Conservation (phyloP, 2,797 vertebrate genomes). For the Leuciscus waleckii region DNA sequence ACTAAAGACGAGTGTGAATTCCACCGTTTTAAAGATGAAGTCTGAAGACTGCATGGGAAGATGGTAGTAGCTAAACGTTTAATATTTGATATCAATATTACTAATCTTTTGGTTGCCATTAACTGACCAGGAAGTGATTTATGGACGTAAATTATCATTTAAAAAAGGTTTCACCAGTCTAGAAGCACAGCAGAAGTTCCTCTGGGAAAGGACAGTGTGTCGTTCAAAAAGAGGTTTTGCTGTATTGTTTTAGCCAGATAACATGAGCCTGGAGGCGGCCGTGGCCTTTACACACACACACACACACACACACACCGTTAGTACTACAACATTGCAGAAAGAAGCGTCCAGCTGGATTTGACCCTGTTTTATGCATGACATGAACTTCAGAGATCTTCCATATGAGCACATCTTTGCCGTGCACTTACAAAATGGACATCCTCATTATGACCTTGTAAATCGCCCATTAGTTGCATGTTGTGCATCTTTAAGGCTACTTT, state of each 20-base stretch:
- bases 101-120: background rate
- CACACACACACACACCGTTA: slow-evolving; percentile 24
- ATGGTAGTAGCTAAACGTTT: no score
- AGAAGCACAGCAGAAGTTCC: background rate
- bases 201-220: slow-evolving; percentile 26
- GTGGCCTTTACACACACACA: slow-evolving; percentile 20
- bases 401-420: background rate
- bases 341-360: slow-evolving; percentile 19
- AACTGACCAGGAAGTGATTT: background rate
- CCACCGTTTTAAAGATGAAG: no score
- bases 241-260: slow-evolving; percentile 8
- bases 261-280: slow-evolving; percentile 46
- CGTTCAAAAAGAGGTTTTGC: slow-evolving; percentile 25
- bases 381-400: slow-evolving; percentile 33
- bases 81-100: no score
- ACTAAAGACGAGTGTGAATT: no score
- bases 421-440: background rate
- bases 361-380: background rate
- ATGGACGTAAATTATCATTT: background rate
- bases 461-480: background rate
- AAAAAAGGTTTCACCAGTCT: slow-evolving; percentile 40
- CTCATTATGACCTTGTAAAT: background rate
- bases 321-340: slow-evolving; percentile 21
- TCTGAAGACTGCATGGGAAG: no score
- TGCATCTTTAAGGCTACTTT: slow-evolving; percentile 6